Evolutionary conservation across 2,113 vertebrate species (phyloP).

Genomic region (Colinus virginianus): DNA sequence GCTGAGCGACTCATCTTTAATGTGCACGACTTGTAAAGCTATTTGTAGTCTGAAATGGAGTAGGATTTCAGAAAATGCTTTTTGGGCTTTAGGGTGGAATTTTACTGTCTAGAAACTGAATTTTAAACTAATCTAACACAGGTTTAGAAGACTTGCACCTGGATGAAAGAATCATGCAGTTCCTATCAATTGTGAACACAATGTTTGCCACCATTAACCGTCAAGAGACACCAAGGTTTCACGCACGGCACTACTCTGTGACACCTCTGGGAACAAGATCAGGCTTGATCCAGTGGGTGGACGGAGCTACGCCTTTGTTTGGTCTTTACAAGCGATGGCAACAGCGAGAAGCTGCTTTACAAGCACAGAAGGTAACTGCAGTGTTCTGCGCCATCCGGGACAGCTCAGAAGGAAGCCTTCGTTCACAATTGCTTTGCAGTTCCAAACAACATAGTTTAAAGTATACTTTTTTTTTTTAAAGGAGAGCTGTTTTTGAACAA

Average conservation of each 20-base stretch:
- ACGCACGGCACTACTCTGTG: slow-evolving; percentile 95
- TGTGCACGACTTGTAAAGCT: not conserved
- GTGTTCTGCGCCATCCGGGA: rapidly evolving
- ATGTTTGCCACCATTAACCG: slow-evolving; percentile 99
- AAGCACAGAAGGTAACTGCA: slow-evolving; percentile 90
- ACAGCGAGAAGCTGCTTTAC: slow-evolving; percentile 91
- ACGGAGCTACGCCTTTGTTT: slow-evolving; percentile 95
- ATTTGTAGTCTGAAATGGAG: not conserved
- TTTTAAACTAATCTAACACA: slow-evolving; percentile 34
- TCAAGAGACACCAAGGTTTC: slow-evolving; percentile 93
- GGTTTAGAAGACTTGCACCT: slow-evolving; percentile 96
- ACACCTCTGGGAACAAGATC: slow-evolving; percentile 96
- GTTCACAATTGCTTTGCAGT: not conserved
- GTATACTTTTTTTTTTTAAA: not conserved
- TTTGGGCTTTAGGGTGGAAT: not conserved
- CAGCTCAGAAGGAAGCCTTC: not conserved
- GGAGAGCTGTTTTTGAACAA: not conserved
- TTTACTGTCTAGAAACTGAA: not conserved
- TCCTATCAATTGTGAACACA: slow-evolving; percentile 97
- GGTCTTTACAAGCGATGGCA: slow-evolving; percentile 99
- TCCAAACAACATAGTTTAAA: rapidly evolving
- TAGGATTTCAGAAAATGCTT: rapidly evolving
- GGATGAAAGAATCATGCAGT: slow-evolving; percentile 99
- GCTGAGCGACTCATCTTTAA: not conserved
- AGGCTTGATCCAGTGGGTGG: slow-evolving; percentile 98